Evolutionary conservation across 2,888 invertebrate genomes (phyloP).

Genomic region (Agrotis exclamationis): DNA sequence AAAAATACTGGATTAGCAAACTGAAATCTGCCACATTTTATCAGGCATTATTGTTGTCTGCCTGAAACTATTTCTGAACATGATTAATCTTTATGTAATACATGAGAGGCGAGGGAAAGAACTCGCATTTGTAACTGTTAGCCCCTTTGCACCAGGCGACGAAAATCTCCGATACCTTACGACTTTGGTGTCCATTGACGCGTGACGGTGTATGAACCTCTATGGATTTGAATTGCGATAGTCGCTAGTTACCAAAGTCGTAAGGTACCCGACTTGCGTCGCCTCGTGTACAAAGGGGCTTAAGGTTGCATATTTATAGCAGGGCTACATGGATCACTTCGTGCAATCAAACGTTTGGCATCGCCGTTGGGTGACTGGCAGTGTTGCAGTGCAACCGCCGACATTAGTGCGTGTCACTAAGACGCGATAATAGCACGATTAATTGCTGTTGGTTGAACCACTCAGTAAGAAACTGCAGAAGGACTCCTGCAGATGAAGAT

Average conservation of each 20-base stretch:
- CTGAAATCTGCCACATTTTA: slow-evolving; percentile 21
- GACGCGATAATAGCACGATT: slow-evolving; percentile 75
- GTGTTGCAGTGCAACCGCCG: slow-evolving; percentile 45
- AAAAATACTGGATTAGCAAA: slow-evolving; percentile 28
- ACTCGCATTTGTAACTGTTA: slow-evolving; percentile 35
- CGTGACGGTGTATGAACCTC: no score
- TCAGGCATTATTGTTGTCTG: slow-evolving; percentile 13
- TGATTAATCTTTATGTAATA: slow-evolving; percentile 34
- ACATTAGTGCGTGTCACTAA: slow-evolving; percentile 69
- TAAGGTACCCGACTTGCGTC: no score
- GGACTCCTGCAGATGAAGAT: background rate
- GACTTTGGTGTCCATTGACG: no score
- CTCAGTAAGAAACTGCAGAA: slow-evolving; percentile 26
- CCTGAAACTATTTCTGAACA: background rate
- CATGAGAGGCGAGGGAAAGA: slow-evolving; percentile 33
- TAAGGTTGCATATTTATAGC: slow-evolving; percentile 55
- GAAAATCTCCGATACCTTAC: no score
- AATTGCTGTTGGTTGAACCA: slow-evolving; percentile 66
- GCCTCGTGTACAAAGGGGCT: background rate
- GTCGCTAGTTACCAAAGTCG: no score
- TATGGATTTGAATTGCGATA: no score
- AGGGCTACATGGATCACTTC: slow-evolving; percentile 48
- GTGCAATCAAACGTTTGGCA: slow-evolving; percentile 61
- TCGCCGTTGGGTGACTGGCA: slow-evolving; percentile 45
- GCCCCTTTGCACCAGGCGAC: no score